A percentile compares a stretch with the other conserved stretches of the same genome.
phyloP scores from a whole-genome alignment of 2,888 invertebrate species.

The Napeogenes inachia region DNA sequence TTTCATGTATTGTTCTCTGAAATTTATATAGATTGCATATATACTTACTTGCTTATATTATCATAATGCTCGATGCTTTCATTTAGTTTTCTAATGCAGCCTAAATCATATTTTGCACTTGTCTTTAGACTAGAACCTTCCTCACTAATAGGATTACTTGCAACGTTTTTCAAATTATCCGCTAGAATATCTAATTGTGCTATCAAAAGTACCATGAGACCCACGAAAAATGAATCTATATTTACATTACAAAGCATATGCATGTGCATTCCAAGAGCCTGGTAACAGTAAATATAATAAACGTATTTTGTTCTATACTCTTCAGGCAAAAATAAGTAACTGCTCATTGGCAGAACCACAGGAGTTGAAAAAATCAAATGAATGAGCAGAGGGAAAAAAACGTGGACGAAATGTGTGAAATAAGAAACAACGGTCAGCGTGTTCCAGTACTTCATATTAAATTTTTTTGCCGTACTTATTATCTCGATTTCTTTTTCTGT shows the following conservation, averaged over 20 bases:
- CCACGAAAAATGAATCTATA: slow-evolving; percentile 52
- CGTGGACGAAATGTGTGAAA: slow-evolving; percentile 37
- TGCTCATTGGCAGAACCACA: slow-evolving; percentile 43
- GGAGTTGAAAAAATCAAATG: slow-evolving; percentile 39
- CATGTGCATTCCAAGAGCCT: slow-evolving; percentile 46
- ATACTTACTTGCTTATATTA: slow-evolving; percentile 46
- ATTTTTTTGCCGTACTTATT: slow-evolving; percentile 43
- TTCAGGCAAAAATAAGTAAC: slow-evolving; percentile 49
- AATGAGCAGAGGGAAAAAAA: slow-evolving; percentile 38
- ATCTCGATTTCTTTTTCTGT: slow-evolving; percentile 37
- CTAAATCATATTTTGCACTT: slow-evolving; percentile 17
- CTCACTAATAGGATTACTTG: slow-evolving; percentile 23
- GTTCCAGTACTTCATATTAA: slow-evolving; percentile 45
- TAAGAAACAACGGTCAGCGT: slow-evolving; percentile 39
- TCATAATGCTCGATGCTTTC: slow-evolving; percentile 46
- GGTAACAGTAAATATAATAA: slow-evolving; percentile 51
- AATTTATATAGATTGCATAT: background rate
- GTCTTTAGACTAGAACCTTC: background rate
- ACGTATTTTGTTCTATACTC: slow-evolving; percentile 36
- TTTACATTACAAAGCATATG: slow-evolving; percentile 48
- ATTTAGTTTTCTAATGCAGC: slow-evolving; percentile 37
- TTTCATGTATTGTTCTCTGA: no score
- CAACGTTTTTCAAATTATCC: slow-evolving; percentile 43
- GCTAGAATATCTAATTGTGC: slow-evolving; percentile 57
- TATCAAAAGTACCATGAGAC: slow-evolving; percentile 47